These are phyloP conservation scores for Arizona elegans DNA, from an alignment of 2,113 vertebrate species.

Conservation along the genomic window DNA sequence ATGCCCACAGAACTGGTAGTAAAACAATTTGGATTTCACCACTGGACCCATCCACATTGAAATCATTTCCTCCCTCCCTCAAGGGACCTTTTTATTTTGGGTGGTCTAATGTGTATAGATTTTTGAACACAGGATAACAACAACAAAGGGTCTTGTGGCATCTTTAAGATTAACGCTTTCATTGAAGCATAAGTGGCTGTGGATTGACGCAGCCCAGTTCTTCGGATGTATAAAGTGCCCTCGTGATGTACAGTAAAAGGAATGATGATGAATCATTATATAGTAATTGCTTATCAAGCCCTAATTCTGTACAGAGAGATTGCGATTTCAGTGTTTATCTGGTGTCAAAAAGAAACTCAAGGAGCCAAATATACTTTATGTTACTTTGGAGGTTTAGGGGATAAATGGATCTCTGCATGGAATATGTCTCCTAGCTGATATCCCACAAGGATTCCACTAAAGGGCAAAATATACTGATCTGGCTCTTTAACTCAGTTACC, in stretches of 20 bases:
- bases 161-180: background rate
- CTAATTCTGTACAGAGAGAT: background rate
- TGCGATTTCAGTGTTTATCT: background rate
- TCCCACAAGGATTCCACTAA: background rate
- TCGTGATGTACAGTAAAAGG: background rate
- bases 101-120: background rate
- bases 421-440: background rate
- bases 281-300: background rate
- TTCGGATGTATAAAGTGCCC: background rate
- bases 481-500: background rate
- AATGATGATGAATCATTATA: background rate
- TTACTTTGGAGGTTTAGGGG: background rate
- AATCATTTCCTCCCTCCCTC: background rate
- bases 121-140: background rate
- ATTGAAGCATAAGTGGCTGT: background rate
- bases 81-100: background rate
- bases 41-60: background rate
- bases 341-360: background rate
- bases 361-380: background rate
- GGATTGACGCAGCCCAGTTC: background rate
- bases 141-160: background rate
- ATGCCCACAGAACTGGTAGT: no score
- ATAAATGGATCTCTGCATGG: background rate
- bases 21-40: no score
- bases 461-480: background rate